phyloP scores from a whole-genome alignment of 2,113 vertebrate species.

The Lophochroa leadbeateri region DNA sequence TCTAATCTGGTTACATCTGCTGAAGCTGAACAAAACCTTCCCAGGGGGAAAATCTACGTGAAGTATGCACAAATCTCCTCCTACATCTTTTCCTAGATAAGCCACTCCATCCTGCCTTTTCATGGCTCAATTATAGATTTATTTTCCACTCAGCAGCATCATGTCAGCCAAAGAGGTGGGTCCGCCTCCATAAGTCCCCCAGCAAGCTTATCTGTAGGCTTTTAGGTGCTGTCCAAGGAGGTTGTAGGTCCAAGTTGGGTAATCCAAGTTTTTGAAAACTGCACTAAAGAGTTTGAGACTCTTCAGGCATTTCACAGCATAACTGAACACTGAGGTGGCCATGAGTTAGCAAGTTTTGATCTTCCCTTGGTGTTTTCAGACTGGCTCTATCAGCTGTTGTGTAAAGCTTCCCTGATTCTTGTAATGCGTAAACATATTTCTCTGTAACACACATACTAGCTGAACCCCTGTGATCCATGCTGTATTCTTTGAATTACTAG shows the following conservation, averaged over 20 bases:
- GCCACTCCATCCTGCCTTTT: not conserved
- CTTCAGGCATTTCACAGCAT: not conserved
- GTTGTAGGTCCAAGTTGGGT: not conserved
- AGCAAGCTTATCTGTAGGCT: not conserved
- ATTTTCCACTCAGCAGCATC: not conserved
- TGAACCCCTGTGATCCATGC: not conserved
- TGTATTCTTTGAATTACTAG: not conserved
- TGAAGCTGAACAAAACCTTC: not conserved
- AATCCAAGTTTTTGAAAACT: not conserved
- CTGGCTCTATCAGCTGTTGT: not conserved
- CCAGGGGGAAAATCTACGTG: not conserved
- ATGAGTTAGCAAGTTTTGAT: not conserved
- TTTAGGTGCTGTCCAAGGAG: not conserved
- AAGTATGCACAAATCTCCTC: not conserved
- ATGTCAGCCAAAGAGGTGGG: not conserved
- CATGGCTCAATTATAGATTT: not conserved
- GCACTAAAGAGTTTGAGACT: not conserved
- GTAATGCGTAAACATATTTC: not conserved
- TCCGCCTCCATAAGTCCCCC: rapidly evolving
- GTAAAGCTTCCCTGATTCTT: not conserved
- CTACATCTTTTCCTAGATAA: not conserved
- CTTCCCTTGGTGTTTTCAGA: not conserved
- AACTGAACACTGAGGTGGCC: not conserved
- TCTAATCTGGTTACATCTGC: not conserved
- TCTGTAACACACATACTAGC: not conserved